A percentile compares a stretch with the other conserved stretches of the same genome.
These are phyloP conservation scores for Lingula anatina DNA, from an alignment of 2,888 invertebrate genomes.

Conservation along the genomic window DNA sequence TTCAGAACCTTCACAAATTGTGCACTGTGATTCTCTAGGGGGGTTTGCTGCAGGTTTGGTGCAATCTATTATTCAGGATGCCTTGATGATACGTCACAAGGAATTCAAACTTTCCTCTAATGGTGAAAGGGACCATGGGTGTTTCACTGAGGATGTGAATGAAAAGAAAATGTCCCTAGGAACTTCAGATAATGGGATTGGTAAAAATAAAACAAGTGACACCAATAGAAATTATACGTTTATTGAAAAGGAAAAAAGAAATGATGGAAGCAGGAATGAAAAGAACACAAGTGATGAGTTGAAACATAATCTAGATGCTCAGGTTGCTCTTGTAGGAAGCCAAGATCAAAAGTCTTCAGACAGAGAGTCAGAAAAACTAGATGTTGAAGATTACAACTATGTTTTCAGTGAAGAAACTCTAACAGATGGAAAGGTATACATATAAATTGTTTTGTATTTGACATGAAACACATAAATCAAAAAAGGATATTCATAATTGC, in stretches of 20 bases:
- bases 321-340: neutral
- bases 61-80: neutral
- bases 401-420: conserved; percentile 33
- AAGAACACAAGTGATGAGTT: too few species aligned
- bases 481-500: conserved; percentile 3
- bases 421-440: conserved; percentile 36
- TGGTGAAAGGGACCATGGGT: too few species aligned
- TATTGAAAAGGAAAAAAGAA: conserved; percentile 1
- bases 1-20: too few species aligned
- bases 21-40: neutral
- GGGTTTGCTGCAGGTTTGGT: neutral
- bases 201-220: too few species aligned
- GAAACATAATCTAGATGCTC: neutral
- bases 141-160: too few species aligned
- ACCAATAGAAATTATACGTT: too few species aligned
- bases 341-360: conserved; percentile 1
- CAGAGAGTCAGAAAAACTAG: conserved; percentile 10
- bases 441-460: neutral
- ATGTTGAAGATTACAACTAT: conserved; percentile 15
- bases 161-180: too few species aligned
- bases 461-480: conserved; percentile 13
- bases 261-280: conserved; percentile 4
- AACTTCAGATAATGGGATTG: too few species aligned
- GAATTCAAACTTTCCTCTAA: too few species aligned
- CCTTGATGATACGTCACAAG: too few species aligned